Evolutionary conservation across 2,888 invertebrate species (phyloP).

Genomic region (Phanerotoma sp.): DNA sequence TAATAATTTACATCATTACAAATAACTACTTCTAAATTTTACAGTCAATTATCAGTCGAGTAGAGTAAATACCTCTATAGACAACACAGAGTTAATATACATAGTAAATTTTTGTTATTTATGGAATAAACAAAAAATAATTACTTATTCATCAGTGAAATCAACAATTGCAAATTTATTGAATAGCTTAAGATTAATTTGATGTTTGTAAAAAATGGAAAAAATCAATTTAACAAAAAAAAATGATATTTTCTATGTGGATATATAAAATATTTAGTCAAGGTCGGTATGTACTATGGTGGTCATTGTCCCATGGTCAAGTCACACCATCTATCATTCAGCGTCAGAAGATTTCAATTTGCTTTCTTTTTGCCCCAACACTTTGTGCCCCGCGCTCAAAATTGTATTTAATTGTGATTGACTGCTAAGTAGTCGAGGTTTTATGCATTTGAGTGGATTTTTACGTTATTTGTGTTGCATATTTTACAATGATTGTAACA

Average conservation of each 20-base stretch:
- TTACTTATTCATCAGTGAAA: too few relatives aligned
- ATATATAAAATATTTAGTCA: constrained; percentile 3
- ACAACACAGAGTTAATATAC: too few relatives aligned
- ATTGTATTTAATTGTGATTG: constrained; percentile 57
- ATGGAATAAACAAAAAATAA: too few relatives aligned
- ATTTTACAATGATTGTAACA: neutral
- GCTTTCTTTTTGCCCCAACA: constrained; percentile 50
- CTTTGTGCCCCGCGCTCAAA: constrained; percentile 42
- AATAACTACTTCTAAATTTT: too few relatives aligned
- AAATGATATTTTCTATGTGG: too few relatives aligned
- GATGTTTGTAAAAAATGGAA: neutral
- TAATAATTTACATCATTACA: too few relatives aligned
- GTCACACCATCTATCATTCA: constrained; percentile 51
- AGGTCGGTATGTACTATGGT: constrained; percentile 8
- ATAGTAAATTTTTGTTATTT: too few relatives aligned
- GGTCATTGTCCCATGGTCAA: constrained; percentile 17
- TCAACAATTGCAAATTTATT: too few relatives aligned
- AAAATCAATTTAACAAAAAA: neutral
- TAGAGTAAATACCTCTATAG: too few relatives aligned
- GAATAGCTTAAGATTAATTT: too few relatives aligned
- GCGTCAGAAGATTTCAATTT: constrained; percentile 56
- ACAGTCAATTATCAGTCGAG: neutral
- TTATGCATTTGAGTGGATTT: constrained; percentile 43
- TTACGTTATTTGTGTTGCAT: constrained; percentile 40
- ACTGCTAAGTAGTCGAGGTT: constrained; percentile 50